These are phyloP conservation scores for Laticauda laticaudata DNA, from an alignment of 2,113 vertebrate genomes.

Conservation along the genomic window DNA sequence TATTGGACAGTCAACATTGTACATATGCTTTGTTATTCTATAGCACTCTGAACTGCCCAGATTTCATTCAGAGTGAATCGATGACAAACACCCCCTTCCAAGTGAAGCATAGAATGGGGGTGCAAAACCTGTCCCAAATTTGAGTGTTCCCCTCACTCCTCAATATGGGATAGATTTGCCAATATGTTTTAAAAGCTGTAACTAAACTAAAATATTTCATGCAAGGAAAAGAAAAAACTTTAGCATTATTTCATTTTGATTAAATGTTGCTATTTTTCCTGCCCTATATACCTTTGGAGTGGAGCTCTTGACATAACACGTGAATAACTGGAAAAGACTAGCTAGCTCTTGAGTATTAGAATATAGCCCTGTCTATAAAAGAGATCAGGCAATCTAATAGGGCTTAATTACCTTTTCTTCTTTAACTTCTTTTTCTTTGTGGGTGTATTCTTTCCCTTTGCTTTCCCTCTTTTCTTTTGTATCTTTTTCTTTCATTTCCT, in stretches of 20 bases:
- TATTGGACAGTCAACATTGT: fast-evolving
- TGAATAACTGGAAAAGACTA: not conserved
- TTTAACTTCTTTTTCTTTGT: slow-evolving; percentile 82
- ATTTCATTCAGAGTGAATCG: not conserved
- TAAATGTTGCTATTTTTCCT: not conserved
- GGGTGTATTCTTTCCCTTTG: slow-evolving; percentile 78
- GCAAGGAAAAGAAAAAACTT: not conserved
- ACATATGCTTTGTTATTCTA: not conserved
- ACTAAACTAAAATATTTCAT: not conserved
- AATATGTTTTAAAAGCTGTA: not conserved
- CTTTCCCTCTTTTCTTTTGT: slow-evolving; percentile 84
- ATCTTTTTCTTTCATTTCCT: slow-evolving; percentile 77
- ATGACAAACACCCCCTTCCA: fast-evolving
- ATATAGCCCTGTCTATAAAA: not conserved
- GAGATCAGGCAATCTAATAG: not conserved
- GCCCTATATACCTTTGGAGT: not conserved
- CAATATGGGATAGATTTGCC: not conserved
- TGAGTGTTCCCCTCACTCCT: not conserved
- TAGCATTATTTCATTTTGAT: not conserved
- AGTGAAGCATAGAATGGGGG: not conserved
- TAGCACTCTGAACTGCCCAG: not conserved
- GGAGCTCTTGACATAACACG: not conserved
- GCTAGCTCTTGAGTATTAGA: not conserved
- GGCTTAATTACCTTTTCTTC: slow-evolving; percentile 75
- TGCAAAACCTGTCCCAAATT: not conserved